Base-by-base conservation (phyloP, 2,888 invertebrate species). In the Dynastes hyllus region DNA sequence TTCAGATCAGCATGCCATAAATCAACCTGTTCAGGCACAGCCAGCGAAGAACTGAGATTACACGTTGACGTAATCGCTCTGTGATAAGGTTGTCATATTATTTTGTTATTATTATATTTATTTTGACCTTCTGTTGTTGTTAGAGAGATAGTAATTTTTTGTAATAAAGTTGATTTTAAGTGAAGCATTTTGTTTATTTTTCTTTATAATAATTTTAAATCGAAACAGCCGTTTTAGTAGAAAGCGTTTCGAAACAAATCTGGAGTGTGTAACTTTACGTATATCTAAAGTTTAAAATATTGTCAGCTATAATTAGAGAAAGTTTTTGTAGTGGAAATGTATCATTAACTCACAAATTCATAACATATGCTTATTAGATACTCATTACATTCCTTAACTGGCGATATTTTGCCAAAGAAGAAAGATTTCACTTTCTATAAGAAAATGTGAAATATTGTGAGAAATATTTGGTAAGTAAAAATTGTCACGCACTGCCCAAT, bases 31-130 rank as follows among this genome's bases (percentile, higher is more conserved):
- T 40, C 73, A 61, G 45, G 4, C 63, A 6, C 73, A 40, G 45
- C 61, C 50, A 40, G 13, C 27, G 22, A 75, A 75, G 50, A 61
- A 75, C n/a, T 75, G 40, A 63, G 73, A 63, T 63, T 63, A 37
- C 27, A 63, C 16, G 51, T 61, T 71, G 13, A 40, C 22, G 69
- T 50, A 69, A 51, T 51, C 22, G 45, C 61, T 61, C 73, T 75
- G 73, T 75, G 73, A 75, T 75, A 75, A 75, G 61, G 40, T 75
- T 75, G 45, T 75, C 58, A 40, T 73, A 61, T 61, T 75, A 61
- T 73, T 69, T 29, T 51, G 16, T 22, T 22, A 27, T 51, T 69
- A 50, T 53, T 73, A 40, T 75, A 75, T 75, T 75, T 75, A 75
- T 75, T 75, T 22, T 50, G 22, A 53, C 32, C 4, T 6, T 51